Evolutionary conservation across 1,140 invertebrate genomes (phyloP), one percentile per base, ranked within the genome.

Genomic region (Drosophila kikkawai): DNA sequence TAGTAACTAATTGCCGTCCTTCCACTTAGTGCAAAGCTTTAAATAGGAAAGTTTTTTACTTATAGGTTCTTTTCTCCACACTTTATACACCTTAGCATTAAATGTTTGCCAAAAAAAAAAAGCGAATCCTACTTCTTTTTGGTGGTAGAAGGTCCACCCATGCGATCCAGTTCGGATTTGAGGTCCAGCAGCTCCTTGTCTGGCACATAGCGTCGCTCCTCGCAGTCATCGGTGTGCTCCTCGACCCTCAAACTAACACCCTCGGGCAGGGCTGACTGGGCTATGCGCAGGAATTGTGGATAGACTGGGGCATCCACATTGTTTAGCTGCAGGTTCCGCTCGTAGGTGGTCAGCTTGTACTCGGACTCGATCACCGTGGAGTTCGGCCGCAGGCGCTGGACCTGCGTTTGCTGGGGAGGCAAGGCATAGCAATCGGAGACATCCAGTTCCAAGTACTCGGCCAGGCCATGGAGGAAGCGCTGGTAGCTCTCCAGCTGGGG

Each of bases 401-500:
- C 93, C 86, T 95, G 95, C 0, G 95, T 87, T 60, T 95, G 93
- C 92, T 96, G 94, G 41, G 95, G 94, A 13, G 97, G 97, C 36
- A 95, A 94, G 3, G 96, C 95, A 95, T 96, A 98, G 92, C 95
- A 94, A 59, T 97, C 95, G 75, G 96, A 95, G 37, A 97, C 95
- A 79, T 97, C 95, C 63, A 98, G 92, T 37, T 96, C 95, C 93
- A 98, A 94, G 55, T 94, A 93, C 80, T 95, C 94, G 36, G 96
- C 95, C 75, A 97, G 92, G 82, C 94, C 95, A 81, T 97, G 95
- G 53, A 98, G 93, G 84, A 96, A 96, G 81, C 94, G 95, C 92
- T 97, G 97, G 91, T 95, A 98, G 80, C 93, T 95, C 93, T 98
- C 97, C 47, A 98, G 91, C 11, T 97, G 82, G 12, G 96, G 94